Conservation (phyloP, 1,140 invertebrate genomes). For the Drosophila neocordata region DNA sequence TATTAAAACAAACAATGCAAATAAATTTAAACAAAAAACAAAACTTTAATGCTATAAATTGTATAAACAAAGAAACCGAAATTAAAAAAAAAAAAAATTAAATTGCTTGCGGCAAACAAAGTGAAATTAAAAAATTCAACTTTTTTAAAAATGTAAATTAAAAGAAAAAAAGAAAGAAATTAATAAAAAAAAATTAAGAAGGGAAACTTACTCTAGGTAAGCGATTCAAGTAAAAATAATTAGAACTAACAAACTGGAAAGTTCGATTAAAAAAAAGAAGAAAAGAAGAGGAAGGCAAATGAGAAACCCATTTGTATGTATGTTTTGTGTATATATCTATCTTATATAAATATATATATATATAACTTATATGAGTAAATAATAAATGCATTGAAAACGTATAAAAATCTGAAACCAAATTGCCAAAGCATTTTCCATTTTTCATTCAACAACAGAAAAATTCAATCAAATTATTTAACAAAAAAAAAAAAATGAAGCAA, state of each 20-base stretch:
- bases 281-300: constrained; percentile 41
- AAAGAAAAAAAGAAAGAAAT: constrained; percentile 33
- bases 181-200: background rate
- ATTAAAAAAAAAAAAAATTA: constrained; percentile 50
- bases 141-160: constrained; percentile 72
- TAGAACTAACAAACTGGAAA: background rate
- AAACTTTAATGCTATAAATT: constrained; percentile 26
- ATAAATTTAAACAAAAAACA: constrained; percentile 11
- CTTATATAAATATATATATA: constrained; percentile 49
- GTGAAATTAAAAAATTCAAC: constrained; percentile 32
- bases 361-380: constrained; percentile 67
- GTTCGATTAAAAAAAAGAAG: constrained; percentile 21
- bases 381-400: constrained; percentile 77
- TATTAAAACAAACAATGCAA: constrained; percentile 46
- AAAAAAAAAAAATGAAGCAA: background rate
- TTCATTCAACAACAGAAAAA: background rate
- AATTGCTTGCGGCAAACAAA: constrained; percentile 47
- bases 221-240: background rate
- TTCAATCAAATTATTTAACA: constrained; percentile 23
- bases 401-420: background rate
- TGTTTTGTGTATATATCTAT: constrained; percentile 74
- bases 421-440: constrained; percentile 6
- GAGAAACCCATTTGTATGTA: constrained; percentile 69
- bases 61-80: constrained; percentile 48
- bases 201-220: constrained; percentile 5